Evolutionary conservation across 2,113 vertebrate species (phyloP).

Genomic region (Cyphomyrus discorhynchus): DNA sequence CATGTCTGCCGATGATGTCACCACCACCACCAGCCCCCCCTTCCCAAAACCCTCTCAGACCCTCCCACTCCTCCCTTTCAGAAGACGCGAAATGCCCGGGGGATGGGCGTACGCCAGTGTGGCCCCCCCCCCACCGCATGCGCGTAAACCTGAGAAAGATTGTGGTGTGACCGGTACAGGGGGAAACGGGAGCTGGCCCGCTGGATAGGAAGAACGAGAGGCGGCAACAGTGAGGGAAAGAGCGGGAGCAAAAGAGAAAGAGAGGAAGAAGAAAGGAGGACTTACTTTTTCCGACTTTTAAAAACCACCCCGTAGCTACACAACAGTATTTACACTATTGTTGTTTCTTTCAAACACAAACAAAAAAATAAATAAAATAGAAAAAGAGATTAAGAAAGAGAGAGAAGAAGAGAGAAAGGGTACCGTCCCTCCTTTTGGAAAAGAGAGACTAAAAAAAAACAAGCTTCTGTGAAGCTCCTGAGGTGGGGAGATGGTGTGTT

Average conservation of each 20-base stretch:
- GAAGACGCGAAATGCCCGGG: background rate
- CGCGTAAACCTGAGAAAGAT: too few species aligned
- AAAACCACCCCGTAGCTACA: background rate
- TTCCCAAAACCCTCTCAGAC: background rate
- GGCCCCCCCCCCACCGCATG: background rate
- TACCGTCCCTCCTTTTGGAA: background rate
- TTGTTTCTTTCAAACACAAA: background rate
- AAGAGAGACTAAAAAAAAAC: background rate
- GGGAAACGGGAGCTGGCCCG: background rate
- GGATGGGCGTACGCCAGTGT: background rate
- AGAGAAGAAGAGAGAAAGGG: background rate
- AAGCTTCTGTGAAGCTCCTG: too few species aligned
- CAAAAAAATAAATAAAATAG: background rate
- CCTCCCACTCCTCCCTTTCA: background rate
- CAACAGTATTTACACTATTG: background rate
- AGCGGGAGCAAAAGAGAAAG: background rate
- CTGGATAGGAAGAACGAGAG: background rate
- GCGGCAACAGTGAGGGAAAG: background rate
- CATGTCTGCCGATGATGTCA: constrained; percentile 21
- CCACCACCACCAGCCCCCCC: background rate
- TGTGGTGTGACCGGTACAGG: background rate
- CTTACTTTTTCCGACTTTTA: background rate
- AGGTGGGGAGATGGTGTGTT: background rate
- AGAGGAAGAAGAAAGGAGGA: background rate
- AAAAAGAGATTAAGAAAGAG: background rate